Evolutionary conservation across 1,140 invertebrate genomes (phyloP).

Genomic region (Oppia nitens): DNA sequence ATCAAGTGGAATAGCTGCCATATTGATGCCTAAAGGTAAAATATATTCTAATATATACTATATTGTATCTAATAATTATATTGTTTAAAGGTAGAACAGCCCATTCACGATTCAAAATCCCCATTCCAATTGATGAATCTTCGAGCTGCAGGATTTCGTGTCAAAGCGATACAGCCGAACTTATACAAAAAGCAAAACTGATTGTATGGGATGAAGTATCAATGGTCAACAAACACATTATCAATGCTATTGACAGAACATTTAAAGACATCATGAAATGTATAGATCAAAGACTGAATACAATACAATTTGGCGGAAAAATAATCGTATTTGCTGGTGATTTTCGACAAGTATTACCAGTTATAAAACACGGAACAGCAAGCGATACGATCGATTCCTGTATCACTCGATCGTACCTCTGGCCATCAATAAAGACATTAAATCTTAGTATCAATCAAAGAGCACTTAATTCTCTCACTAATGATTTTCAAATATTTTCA

Average conservation of each 20-base stretch:
- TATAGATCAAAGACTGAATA: conserved; percentile 25
- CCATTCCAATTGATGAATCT: background rate
- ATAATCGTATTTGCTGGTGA: conserved; percentile 29
- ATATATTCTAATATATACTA: no score
- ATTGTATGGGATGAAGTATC: background rate
- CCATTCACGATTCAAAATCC: background rate
- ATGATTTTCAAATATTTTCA: no score
- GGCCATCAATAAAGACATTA: conserved; percentile 10
- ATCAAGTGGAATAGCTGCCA: conserved; percentile 37
- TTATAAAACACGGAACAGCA: conserved; percentile 26
- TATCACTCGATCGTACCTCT: conserved; percentile 24
- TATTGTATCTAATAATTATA: no score
- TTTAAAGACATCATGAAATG: background rate
- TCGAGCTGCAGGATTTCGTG: background rate
- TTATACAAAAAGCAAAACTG: background rate
- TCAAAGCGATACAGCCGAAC: background rate
- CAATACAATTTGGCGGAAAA: conserved; percentile 17
- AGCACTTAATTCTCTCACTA: background rate
- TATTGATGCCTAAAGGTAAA: conserved; percentile 31
- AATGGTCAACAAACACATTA: background rate
- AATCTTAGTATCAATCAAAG: conserved; percentile 19
- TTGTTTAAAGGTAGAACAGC: background rate
- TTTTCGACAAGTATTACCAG: conserved; percentile 33
- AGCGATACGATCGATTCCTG: conserved; percentile 27
- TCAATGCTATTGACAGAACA: background rate